phyloP scores from a whole-genome alignment of 1,140 invertebrate species.

The Homarus americanus region DNA sequence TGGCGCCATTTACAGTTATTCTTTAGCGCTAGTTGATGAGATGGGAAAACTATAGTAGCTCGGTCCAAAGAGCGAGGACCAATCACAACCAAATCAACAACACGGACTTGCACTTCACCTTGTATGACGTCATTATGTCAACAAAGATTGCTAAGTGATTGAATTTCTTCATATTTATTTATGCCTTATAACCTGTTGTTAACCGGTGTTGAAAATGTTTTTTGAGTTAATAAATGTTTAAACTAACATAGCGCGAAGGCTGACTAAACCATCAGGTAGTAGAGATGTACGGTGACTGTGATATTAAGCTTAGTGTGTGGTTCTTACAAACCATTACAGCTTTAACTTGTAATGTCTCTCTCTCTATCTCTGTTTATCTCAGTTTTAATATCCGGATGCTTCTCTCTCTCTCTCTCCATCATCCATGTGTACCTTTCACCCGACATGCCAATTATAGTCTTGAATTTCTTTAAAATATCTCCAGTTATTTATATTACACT shows the following conservation, averaged over 20 bases:
- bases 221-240: neutral
- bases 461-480: too few species aligned
- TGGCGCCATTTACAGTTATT: too few species aligned
- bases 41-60: too few species aligned
- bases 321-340: neutral
- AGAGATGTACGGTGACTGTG: slow-evolving; percentile 23
- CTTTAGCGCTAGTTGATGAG: too few species aligned
- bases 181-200: too few species aligned
- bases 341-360: slow-evolving; percentile 11
- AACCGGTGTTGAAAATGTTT: neutral
- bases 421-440: too few species aligned
- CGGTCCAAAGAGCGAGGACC: too few species aligned
- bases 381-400: neutral
- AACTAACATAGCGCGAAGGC: neutral
- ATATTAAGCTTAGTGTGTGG: slow-evolving; percentile 22
- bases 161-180: too few species aligned
- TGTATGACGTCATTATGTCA: neutral
- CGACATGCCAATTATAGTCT: too few species aligned
- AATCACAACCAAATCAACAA: too few species aligned
- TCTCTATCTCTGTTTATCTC: neutral
- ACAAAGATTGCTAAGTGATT: too few species aligned
- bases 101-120: neutral
- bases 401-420: neutral
- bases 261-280: neutral
- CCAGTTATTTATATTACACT: neutral